Percentiles rank a stretch among this genome's conserved stretches.
Conservation (phyloP, 2,797 vertebrate species). For the Pempheris klunzingeri region DNA sequence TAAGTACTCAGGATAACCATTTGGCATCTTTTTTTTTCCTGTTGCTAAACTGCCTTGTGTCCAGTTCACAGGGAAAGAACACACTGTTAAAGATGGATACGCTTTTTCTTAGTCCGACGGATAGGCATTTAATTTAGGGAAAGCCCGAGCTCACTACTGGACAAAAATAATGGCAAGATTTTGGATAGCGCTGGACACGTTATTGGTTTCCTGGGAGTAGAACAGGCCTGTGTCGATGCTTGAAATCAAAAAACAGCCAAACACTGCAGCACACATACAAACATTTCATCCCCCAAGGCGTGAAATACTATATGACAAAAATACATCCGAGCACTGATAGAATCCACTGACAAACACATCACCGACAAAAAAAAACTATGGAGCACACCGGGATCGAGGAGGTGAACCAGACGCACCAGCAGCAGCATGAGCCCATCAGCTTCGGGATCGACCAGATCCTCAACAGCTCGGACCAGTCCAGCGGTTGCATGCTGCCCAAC, state of each 20-base stretch:
- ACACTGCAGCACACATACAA: constrained; percentile 27
- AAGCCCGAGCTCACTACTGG: constrained; percentile 54
- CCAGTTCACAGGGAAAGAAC: constrained; percentile 45
- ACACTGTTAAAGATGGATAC: constrained; percentile 69
- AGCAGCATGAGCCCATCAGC: constrained; percentile 90
- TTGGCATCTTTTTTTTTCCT: constrained; percentile 22
- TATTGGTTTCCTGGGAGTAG: constrained; percentile 75
- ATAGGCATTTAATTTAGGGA: constrained; percentile 73
- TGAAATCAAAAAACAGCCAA: constrained; percentile 28
- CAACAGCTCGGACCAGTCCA: constrained; percentile 90
- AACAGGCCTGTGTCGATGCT: constrained; percentile 63
- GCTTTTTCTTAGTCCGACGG: constrained; percentile 57
- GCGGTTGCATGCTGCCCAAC: constrained; percentile 86
- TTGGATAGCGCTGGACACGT: constrained; percentile 69
- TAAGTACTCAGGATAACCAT: constrained; percentile 70
- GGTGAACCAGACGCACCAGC: constrained; percentile 88
- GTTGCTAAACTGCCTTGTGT: constrained; percentile 28
- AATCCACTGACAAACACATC: constrained; percentile 40
- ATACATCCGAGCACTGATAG: constrained; percentile 17
- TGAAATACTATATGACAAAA: constrained; percentile 44
- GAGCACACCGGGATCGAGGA: constrained; percentile 89
- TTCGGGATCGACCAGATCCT: constrained; percentile 98
- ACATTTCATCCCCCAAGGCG: constrained; percentile 42
- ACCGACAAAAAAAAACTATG: constrained; percentile 73
- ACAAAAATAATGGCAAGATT: constrained; percentile 78